Base-by-base conservation (phyloP, 2,888 invertebrate genomes). In the Arrhopalites spinosus region DNA sequence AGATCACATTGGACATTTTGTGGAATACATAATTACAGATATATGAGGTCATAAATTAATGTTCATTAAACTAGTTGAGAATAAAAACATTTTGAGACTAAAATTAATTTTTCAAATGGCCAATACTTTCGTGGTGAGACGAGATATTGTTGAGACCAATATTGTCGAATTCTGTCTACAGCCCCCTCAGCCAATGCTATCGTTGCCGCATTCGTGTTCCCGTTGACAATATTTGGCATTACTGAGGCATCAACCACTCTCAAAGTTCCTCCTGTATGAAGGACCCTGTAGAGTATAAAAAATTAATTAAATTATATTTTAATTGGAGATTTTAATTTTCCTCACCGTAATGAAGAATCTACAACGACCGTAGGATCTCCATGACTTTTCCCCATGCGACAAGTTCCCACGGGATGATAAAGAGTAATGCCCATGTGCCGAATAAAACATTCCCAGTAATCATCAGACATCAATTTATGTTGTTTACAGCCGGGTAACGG, bases 381-480 rank as follows among this genome's bases (percentile, higher is more conserved):
- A 36, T 36, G 36, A 1, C 56, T 59, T 56, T 50, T 76, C 0
- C 82, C 91, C 91, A 91, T 91, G 84, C 90, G 90, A 82, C 90
- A 90, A 0, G 91, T 91, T 0, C 88, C 88, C 77, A 89, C 89
- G 82, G 90, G 89, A 84, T 81, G 81, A 84, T 92, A 91, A 74
- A 92, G 89, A 0, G 91, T 91, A 79, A 90, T 89, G 0, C 91
- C 90, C 79, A 91, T 88, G 85, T 90, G 89, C 72, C 75, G 53
- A 3, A 83, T 86, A 29, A 89, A 89, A 84, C 91, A 91, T 71
- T 89, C 88, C 90, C 90, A 91, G 83, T 91, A 91, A 45, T 87
- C 87, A 79, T 90, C 89, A 1, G 88, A 86, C 63, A 87, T 88
- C 79, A 89, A 90, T 0, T 77, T 74, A 29, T 75, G 61, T 8